Evolutionary conservation across 2,113 vertebrate genomes (phyloP).

Genomic region (Myiozetetes cayanensis): DNA sequence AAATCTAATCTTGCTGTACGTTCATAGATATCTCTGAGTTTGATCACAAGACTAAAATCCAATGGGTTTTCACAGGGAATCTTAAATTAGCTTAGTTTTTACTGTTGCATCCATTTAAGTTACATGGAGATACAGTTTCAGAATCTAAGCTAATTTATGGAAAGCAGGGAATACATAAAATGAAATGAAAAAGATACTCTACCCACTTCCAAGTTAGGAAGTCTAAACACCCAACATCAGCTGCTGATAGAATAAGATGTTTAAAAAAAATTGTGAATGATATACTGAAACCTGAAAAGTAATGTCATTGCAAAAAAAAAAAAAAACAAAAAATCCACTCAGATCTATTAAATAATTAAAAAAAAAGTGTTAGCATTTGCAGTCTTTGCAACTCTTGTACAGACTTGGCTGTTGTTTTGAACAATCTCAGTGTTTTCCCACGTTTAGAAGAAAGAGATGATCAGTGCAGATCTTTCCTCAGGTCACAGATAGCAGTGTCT

Average conservation of each 20-base stretch:
- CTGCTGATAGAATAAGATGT: neutral
- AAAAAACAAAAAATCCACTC: neutral
- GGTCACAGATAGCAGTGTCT: neutral
- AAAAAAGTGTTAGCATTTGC: neutral
- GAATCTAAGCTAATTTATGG: neutral
- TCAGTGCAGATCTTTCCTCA: neutral
- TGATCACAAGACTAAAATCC: neutral
- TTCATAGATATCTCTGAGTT: neutral
- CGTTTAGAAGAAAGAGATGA: neutral
- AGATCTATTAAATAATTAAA: neutral
- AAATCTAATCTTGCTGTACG: neutral
- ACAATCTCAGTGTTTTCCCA: neutral
- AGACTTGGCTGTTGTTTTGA: neutral
- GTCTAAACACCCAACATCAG: neutral
- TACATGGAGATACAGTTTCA: neutral
- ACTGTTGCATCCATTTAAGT: neutral
- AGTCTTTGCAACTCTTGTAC: neutral
- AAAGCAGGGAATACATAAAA: neutral
- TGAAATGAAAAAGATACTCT: neutral
- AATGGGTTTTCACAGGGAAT: neutral
- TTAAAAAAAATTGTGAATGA: neutral
- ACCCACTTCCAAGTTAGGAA: neutral
- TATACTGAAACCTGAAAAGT: neutral
- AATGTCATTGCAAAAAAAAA: neutral
- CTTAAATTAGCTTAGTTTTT: neutral